These are phyloP conservation scores for Diachasma alloeum DNA, from an alignment of 1,140 invertebrate species.

Conservation along the genomic window DNA sequence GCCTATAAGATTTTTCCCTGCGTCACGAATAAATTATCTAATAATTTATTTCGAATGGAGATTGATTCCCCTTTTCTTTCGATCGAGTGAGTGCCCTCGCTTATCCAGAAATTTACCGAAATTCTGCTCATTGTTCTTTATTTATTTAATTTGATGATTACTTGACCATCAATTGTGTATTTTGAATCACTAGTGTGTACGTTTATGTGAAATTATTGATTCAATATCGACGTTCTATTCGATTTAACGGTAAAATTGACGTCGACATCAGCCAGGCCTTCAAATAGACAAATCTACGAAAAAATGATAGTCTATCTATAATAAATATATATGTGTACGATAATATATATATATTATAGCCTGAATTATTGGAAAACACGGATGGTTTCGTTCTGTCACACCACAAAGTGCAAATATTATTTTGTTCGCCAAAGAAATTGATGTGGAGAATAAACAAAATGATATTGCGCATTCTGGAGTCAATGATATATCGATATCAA, in stretches of 20 bases:
- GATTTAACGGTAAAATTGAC: not conserved
- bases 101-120: not conserved
- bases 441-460: constrained; percentile 39
- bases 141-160: not conserved
- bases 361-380: not conserved
- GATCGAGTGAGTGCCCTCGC: not conserved
- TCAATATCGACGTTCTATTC: not conserved
- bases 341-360: not conserved
- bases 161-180: not conserved
- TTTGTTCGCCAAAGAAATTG: constrained; percentile 16
- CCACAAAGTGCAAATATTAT: constrained; percentile 3
- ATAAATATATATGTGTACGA: not conserved
- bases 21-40: too few species aligned
- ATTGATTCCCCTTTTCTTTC: not conserved
- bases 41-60: too few species aligned
- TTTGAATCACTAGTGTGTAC: not conserved
- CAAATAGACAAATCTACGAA: not conserved
- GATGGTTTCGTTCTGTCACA: not conserved
- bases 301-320: not conserved
- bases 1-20: too few species aligned
- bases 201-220: not conserved
- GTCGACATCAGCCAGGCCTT: not conserved
- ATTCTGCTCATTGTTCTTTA: not conserved
- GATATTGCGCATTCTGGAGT: constrained; percentile 60
- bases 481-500: constrained; percentile 34